phyloP scores from a whole-genome alignment of 2,888 invertebrate species.

The Bombyx huttoni region DNA sequence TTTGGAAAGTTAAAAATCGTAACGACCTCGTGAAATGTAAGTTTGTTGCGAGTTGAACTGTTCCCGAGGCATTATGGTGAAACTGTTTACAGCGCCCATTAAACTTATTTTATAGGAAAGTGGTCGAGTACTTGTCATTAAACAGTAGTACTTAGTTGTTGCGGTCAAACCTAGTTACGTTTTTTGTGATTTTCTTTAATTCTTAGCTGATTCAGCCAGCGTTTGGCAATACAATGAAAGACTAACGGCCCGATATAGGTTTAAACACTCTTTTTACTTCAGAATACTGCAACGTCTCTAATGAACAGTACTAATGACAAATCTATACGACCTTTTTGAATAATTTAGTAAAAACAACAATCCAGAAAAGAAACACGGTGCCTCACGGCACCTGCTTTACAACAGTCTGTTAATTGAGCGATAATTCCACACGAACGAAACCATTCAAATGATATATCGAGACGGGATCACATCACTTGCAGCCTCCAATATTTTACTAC shows the following conservation, averaged over 20 bases:
- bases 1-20: neutral
- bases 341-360: too few relatives aligned
- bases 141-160: neutral
- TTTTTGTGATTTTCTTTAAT: too few relatives aligned
- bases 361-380: too few relatives aligned
- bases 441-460: neutral
- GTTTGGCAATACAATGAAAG: too few relatives aligned
- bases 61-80: neutral
- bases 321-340: too few relatives aligned
- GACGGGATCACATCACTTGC: slow-evolving; percentile 7
- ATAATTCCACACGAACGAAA: neutral
- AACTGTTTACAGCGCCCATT: neutral
- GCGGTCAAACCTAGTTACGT: too few relatives aligned
- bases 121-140: neutral
- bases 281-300: too few relatives aligned
- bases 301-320: too few relatives aligned
- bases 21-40: neutral
- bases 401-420: neutral
- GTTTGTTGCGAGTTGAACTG: neutral
- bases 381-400: neutral
- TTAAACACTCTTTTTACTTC: too few relatives aligned
- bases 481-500: slow-evolving; percentile 14
- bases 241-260: too few relatives aligned
- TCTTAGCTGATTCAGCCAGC: too few relatives aligned
- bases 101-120: neutral